Evolutionary conservation across 1,140 invertebrate genomes (phyloP), one percentile per base, ranked within the genome.

Genomic region (Hylaeus anthracinus): DNA sequence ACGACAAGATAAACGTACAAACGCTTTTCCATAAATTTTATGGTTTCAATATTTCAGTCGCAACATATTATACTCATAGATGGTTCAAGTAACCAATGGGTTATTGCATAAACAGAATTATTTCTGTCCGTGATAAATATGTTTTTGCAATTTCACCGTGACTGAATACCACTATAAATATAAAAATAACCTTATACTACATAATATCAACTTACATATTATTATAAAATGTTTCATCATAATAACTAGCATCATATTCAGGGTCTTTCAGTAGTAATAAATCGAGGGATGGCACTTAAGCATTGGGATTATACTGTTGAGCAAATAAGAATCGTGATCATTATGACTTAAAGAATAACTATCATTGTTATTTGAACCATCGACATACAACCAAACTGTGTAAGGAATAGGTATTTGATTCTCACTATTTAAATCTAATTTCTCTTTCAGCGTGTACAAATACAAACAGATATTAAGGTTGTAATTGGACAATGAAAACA

Each of bases 161-260:
- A 92, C 91, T 91, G 81, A 90, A 90, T 87, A 92, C 91, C 91
- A 92, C 91, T 79, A 14, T 60, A 63, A 85, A 82, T 81, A 51
- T 65, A 70, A 67, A 82, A 58, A 60, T 64, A 74, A 74, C 75
- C 72, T 75, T 56, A 86, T 12, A 53, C 56, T 73, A 82, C 39
- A 58, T 48, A 58, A 43, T 75, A 81, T 51, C 48, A 51, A 53
- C 65, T 58, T 81, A 75, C 43, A 58, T 45, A 37, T 67, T n/a
- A n/a, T 77, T 55, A 48, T 64, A 81, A 26, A 77, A 77, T 64
- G 37, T 51, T 75, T 75, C 8, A 53, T 69, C 79, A 74, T 80
- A 80, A 80, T 74, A 74, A 80, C 72, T 80, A 55, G 65, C 72
- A 80, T 74, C 79, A 80, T 74, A 61, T n/a, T 53, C 73, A 80